Base-by-base conservation (phyloP, 2,888 invertebrate genomes). In the Xestobium rufovillosum region DNA sequence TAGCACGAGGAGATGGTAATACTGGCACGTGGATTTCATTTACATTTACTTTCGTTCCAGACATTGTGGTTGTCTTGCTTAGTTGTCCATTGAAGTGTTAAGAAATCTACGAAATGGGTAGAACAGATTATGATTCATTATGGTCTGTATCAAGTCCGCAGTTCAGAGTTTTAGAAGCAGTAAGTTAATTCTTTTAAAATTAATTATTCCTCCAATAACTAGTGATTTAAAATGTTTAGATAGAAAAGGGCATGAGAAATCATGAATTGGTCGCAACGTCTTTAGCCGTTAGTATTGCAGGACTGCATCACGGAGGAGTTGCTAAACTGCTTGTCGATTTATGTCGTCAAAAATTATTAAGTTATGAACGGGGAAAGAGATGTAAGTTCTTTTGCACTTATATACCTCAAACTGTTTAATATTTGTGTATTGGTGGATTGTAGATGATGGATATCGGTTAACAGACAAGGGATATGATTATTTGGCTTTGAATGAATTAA, bases 221-320 rank as follows among this genome's bases (percentile, higher is more conserved):
- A n/a, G n/a, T n/a, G n/a, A n/a, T n/a, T n/a, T n/a, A n/a, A n/a
- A n/a, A n/a, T n/a, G n/a, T 67, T 26, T 51, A 92, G 90, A 84
- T 98, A 59, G 98, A 98, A 75, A 96, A 96, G 95, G 97, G 97
- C n/a, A 94, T 97, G 95, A 96, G 94, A 62, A 98, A 99, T 63
- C 98, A 99, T 59, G 97, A 98, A 65, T 66, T 97, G 3, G 97
- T 98, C 1, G 95, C 97, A 1, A 83, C 81, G 0, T 75, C 85
- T 0, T 68, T 99, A 27, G 83, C 88, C 3, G 90, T 94, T 1
- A 82, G 89, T 3, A 92, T 98, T 56, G 95, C 98, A 3, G 89
- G 89, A 63, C 72, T 98, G 1, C 83, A 86, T 47, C 80, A 88
- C 46, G 96, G 97, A 2, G 97, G 96, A 14, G 90, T 91, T 2